Evolutionary conservation across 1,140 invertebrate genomes (phyloP).

Genomic region (Rhagoletis zephyria): DNA sequence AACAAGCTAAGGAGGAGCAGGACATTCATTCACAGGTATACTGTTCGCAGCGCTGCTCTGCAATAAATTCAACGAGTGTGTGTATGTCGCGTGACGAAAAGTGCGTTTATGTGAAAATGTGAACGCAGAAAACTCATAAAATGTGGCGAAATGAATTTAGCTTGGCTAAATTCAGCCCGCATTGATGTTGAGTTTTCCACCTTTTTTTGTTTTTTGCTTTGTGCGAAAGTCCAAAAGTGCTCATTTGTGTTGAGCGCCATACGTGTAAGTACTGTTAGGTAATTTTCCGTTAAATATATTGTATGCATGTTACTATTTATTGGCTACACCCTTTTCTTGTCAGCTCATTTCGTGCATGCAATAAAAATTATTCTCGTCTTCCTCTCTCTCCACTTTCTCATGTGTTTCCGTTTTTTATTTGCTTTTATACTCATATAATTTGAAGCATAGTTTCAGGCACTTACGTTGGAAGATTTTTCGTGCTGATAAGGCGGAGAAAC

Average conservation of each 20-base stretch:
- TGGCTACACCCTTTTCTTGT: slow-evolving; percentile 51
- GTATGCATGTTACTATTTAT: slow-evolving; percentile 46
- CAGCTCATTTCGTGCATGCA: slow-evolving; percentile 46
- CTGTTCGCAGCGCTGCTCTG: background rate
- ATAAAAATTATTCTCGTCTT: background rate
- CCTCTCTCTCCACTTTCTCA: background rate
- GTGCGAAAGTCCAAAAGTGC: background rate
- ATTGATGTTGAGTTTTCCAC: no score
- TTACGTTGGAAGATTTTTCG: slow-evolving; percentile 4
- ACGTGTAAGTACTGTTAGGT: slow-evolving; percentile 21
- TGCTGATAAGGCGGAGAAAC: background rate
- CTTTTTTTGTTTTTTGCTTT: background rate
- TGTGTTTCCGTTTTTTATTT: background rate
- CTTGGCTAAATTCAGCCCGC: background rate
- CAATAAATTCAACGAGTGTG: background rate
- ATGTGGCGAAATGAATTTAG: background rate
- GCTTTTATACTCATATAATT: background rate
- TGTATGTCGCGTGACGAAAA: background rate
- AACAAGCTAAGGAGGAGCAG: background rate
- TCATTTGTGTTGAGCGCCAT: background rate
- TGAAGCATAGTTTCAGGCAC: slow-evolving; percentile 46
- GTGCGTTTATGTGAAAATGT: background rate
- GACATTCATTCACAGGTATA: no score
- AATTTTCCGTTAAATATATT: slow-evolving; percentile 42
- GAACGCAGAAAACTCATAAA: slow-evolving; percentile 4